phyloP scores from a whole-genome alignment of 2,888 invertebrate genomes.

The Drosophila nr. perissopoda region DNA sequence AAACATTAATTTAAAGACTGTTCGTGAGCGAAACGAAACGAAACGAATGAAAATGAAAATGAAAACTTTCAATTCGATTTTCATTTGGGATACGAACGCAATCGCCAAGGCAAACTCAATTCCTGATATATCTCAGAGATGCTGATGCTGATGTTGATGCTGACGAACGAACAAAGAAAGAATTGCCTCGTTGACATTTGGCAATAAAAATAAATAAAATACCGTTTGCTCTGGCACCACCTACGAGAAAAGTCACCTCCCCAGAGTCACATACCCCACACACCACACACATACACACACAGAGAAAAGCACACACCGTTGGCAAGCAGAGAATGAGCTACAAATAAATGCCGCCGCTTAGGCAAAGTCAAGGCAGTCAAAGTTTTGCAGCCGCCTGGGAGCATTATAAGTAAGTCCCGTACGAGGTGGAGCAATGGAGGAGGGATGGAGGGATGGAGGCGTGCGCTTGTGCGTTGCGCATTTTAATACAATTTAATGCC shows the following conservation, averaged over 20 bases:
- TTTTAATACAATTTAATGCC: slow-evolving; percentile 82
- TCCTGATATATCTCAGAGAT: slow-evolving; percentile 28
- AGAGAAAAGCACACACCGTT: slow-evolving; percentile 24
- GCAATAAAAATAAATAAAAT: slow-evolving; percentile 81
- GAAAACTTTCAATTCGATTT: slow-evolving; percentile 65
- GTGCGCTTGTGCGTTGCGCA: slow-evolving; percentile 68
- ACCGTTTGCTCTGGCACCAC: slow-evolving; percentile 62
- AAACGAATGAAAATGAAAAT: slow-evolving; percentile 15
- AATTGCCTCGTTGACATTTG: slow-evolving; percentile 77
- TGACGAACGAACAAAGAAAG: slow-evolving; percentile 54
- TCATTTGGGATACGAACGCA: slow-evolving; percentile 44
- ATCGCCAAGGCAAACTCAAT: slow-evolving; percentile 31
- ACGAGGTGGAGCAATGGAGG: slow-evolving; percentile 4
- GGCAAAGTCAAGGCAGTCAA: slow-evolving; percentile 49
- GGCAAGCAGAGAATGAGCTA: slow-evolving; percentile 48
- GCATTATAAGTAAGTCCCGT: slow-evolving; percentile 51
- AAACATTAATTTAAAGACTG: neutral
- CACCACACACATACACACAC: slow-evolving; percentile 19
- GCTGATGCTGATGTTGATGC: slow-evolving; percentile 36
- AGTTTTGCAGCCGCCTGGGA: slow-evolving; percentile 59
- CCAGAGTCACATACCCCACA: neutral
- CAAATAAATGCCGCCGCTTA: slow-evolving; percentile 76
- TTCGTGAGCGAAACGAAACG: slow-evolving; percentile 27
- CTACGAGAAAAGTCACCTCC: slow-evolving; percentile 33
- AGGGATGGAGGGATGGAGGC: slow-evolving; percentile 7